Evolutionary conservation across 2,113 vertebrate genomes (phyloP).

Genomic region (Budorcas taxicolor): DNA sequence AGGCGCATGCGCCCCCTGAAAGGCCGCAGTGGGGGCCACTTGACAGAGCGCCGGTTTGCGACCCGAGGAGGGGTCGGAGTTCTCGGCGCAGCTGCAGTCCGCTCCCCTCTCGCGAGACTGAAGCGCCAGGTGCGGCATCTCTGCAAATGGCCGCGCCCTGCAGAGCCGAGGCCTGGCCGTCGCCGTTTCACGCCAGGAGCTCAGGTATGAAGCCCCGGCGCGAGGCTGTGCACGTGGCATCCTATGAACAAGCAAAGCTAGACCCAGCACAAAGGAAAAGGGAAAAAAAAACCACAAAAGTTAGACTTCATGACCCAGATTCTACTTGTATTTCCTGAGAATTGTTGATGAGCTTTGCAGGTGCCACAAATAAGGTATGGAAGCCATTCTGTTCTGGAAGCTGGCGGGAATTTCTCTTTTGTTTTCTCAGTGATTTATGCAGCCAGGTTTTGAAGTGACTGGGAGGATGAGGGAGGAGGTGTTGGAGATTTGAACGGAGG

Average conservation of each 20-base stretch:
- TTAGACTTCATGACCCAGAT: not conserved
- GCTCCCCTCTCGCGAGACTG: not conserved
- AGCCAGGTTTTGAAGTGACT: not conserved
- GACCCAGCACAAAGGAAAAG: no score
- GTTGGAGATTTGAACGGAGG: not conserved
- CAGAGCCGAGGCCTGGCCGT: accelerated
- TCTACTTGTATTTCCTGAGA: not conserved
- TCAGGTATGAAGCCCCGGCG: accelerated
- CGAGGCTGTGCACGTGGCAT: not conserved
- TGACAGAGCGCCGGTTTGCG: accelerated
- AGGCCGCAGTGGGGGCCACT: accelerated
- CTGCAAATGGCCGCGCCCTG: accelerated
- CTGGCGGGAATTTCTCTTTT: not conserved
- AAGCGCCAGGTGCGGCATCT: accelerated
- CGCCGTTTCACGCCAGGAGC: accelerated
- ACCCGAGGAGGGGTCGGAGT: accelerated
- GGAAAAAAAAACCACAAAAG: accelerated
- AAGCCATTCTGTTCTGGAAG: not conserved
- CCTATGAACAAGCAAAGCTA: accelerated
- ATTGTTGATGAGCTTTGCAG: no score
- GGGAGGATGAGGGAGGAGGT: not conserved
- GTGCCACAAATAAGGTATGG: not conserved
- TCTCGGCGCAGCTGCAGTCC: accelerated
- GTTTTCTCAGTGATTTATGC: not conserved
- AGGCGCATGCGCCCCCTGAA: accelerated